phyloP scores from a whole-genome alignment of 2,797 vertebrate species.

The Chaunax sp. region DNA sequence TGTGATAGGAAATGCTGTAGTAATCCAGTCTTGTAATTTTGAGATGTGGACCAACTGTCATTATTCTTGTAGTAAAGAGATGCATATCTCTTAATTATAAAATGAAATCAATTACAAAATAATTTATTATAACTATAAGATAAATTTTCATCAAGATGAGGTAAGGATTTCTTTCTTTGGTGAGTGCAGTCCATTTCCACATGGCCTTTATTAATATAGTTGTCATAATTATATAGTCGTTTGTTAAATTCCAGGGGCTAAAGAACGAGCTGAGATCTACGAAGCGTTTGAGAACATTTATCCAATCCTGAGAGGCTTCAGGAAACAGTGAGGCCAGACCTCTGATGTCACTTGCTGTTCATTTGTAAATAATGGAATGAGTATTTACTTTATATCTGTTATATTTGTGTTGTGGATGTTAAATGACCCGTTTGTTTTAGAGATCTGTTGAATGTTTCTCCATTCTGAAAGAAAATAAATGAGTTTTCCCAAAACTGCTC shows the following conservation, averaged over 20 bases:
- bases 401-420: slow-evolving; percentile 12
- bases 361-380: slow-evolving; percentile 10
- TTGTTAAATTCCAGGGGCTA: slow-evolving; percentile 87
- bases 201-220: background rate
- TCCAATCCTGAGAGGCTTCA: slow-evolving; percentile 94
- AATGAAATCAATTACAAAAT: too few relatives aligned
- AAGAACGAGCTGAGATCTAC: slow-evolving; percentile 94
- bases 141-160: too few relatives aligned
- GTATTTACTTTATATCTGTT: background rate
- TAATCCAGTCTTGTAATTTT: background rate
- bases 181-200: background rate
- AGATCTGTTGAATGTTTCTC: slow-evolving; percentile 11
- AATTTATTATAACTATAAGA: too few relatives aligned
- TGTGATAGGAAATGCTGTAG: too few relatives aligned
- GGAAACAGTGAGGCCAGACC: slow-evolving; percentile 81
- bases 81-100: too few relatives aligned
- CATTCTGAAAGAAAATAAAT: slow-evolving; percentile 14
- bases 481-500: background rate
- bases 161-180: too few relatives aligned
- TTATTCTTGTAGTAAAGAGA: too few relatives aligned
- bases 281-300: slow-evolving; percentile 99
- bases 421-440: background rate
- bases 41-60: too few relatives aligned
- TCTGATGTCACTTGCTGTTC: slow-evolving; percentile 15
- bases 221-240: background rate